Evolutionary conservation across 2,797 vertebrate genomes (phyloP).

Genomic region (Enteromius thamalakanensis): DNA sequence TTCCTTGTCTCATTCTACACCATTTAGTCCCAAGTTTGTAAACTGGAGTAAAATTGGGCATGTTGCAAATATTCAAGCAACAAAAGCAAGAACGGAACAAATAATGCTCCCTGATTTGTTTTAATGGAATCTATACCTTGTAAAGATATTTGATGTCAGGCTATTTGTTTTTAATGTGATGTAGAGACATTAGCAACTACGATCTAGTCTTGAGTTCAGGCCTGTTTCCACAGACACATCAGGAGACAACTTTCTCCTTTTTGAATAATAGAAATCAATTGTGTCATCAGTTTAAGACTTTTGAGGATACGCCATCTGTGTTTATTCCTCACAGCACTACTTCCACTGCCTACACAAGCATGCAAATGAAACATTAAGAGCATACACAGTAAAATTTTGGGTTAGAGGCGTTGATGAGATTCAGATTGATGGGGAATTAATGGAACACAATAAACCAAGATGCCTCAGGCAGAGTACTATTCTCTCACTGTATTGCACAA

Average conservation of each 20-base stretch:
- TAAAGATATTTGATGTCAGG: background rate
- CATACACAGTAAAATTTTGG: conserved; percentile 8
- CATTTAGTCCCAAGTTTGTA: conserved; percentile 37
- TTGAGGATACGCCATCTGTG: background rate
- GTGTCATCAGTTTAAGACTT: background rate
- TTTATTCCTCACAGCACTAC: conserved; percentile 30
- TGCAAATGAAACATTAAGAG: conserved; percentile 41
- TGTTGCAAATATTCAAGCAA: conserved; percentile 14
- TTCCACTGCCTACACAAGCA: conserved; percentile 9
- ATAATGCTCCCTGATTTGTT: background rate
- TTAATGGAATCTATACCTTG: background rate
- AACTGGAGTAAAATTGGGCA: conserved; percentile 3
- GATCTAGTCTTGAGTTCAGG: background rate
- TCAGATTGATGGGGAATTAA: conserved; percentile 55
- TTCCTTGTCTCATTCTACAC: conserved; percentile 22
- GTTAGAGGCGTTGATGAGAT: conserved; percentile 42
- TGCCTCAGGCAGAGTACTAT: conserved; percentile 34
- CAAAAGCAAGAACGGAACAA: conserved; percentile 19
- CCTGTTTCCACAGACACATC: background rate
- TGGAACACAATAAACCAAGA: conserved; percentile 50
- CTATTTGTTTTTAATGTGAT: background rate
- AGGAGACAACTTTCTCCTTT: conserved; percentile 10
- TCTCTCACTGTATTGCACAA: conserved; percentile 48
- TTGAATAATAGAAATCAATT: conserved; percentile 26
- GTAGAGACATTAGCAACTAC: background rate